Percentiles rank a stretch among this genome's conserved stretches.
Evolutionary conservation across 2,888 invertebrate species (phyloP).

Genomic region (Caenorhabditis sp.): DNA sequence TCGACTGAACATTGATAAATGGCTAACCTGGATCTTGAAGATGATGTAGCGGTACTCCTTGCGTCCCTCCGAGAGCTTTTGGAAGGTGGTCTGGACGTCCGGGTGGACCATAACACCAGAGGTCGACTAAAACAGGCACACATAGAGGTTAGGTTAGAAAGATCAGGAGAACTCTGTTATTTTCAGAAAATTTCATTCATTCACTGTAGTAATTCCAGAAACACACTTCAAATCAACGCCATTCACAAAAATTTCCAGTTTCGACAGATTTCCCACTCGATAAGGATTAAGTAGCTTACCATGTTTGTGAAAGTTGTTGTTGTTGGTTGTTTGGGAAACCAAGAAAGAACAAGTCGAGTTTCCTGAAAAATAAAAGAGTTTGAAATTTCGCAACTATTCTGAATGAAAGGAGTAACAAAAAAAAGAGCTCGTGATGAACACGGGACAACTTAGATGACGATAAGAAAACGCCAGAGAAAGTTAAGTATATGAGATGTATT

Average conservation of each 20-base stretch:
- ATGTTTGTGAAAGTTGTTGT: slow-evolving; percentile 42
- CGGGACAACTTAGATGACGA: slow-evolving; percentile 40
- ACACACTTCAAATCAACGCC: slow-evolving; percentile 41
- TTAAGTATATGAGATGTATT: slow-evolving; percentile 39
- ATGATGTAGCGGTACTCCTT: slow-evolving; percentile 83
- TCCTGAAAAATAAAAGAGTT: slow-evolving; percentile 30
- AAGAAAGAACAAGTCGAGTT: slow-evolving; percentile 52
- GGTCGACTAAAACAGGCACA: slow-evolving; percentile 72
- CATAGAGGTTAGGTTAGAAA: slow-evolving; percentile 53
- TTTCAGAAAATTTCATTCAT: slow-evolving; percentile 12
- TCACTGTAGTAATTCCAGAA: neutral
- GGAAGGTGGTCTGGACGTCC: slow-evolving; percentile 82
- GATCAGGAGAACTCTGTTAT: slow-evolving; percentile 26
- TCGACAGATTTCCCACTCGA: slow-evolving; percentile 6
- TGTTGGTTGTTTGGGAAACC: slow-evolving; percentile 21
- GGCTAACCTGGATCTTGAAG: slow-evolving; percentile 81
- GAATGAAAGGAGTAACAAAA: slow-evolving; percentile 18
- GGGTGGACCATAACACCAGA: slow-evolving; percentile 83
- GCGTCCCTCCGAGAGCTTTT: slow-evolving; percentile 82
- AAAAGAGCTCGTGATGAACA: slow-evolving; percentile 35
- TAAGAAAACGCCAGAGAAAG: slow-evolving; percentile 1
- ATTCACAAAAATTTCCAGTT: slow-evolving; percentile 36
- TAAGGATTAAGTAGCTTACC: slow-evolving; percentile 41
- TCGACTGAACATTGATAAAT: no score
- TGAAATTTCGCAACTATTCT: slow-evolving; percentile 30